Evolutionary conservation across 2,888 invertebrate species (phyloP), one percentile per base, ranked within the genome.

Genomic region (Quadriops clusia): DNA sequence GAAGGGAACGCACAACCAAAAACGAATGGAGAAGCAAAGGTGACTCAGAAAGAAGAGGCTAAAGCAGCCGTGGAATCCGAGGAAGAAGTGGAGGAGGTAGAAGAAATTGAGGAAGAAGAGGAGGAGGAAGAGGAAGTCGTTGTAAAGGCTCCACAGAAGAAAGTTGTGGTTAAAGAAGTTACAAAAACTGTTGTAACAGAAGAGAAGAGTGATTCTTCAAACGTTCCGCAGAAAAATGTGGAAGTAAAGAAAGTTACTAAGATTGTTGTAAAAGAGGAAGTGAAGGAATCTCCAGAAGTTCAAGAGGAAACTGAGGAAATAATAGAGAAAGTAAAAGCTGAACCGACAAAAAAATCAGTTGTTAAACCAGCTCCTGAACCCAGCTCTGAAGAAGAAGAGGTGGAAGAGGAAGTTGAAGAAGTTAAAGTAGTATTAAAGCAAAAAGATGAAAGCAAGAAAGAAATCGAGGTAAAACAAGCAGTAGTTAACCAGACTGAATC

Each of bases 191-290:
- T 18, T 8, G 18, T 18, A 18, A 7, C 7, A 18, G 18, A 18
- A n/a, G n/a, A 18, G 18, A 18, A 18, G 18, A n/a, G 18, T 18
- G 18, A 18, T 18, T n/a, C n/a, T n/a, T n/a, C n/a, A n/a, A n/a
- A n/a, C n/a, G n/a, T n/a, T n/a, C n/a, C n/a, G n/a, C n/a, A n/a
- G n/a, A n/a, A n/a, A n/a, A n/a, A n/a, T n/a, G n/a, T n/a, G n/a
- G n/a, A n/a, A n/a, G n/a, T n/a, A n/a, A n/a, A n/a, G n/a, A n/a
- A n/a, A n/a, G n/a, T n/a, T n/a, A n/a, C n/a, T n/a, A n/a, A n/a
- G n/a, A n/a, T n/a, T n/a, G n/a, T n/a, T n/a, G n/a, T n/a, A n/a
- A n/a, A n/a, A n/a, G n/a, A n/a, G n/a, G n/a, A n/a, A n/a, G n/a
- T n/a, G n/a, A n/a, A n/a, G 14, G n/a, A 26, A 26, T 3, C 26